phyloP scores from a whole-genome alignment of 1,140 invertebrate genomes.

The Nephila pilipes region DNA sequence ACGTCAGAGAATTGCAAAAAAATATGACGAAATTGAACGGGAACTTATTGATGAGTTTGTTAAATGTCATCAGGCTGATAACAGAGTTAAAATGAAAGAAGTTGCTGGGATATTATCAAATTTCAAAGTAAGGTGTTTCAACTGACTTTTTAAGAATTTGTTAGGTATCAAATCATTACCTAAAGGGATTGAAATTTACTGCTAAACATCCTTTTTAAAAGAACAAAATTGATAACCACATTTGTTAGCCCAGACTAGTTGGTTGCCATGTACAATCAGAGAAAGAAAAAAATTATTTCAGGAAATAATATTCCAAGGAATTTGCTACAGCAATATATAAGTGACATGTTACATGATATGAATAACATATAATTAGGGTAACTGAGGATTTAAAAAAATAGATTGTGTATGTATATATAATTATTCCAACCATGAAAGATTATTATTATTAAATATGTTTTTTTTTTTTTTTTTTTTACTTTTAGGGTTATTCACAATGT shows the following conservation, averaged over 20 bases:
- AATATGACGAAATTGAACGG: slow-evolving; percentile 97
- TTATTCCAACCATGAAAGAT: background rate
- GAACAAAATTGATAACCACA: too few species aligned
- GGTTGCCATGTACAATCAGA: too few species aligned
- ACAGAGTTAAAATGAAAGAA: slow-evolving; percentile 94
- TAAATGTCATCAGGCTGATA: slow-evolving; percentile 89
- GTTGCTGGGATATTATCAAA: slow-evolving; percentile 94
- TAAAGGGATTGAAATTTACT: too few species aligned
- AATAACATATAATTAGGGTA: too few species aligned
- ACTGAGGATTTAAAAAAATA: background rate
- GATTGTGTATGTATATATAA: background rate
- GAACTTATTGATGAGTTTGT: slow-evolving; percentile 97
- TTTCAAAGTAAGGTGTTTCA: slow-evolving; percentile 87
- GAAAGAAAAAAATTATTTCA: too few species aligned
- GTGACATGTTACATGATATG: too few species aligned
- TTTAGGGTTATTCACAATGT: slow-evolving; percentile 93
- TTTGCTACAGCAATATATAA: too few species aligned
- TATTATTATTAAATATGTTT: background rate
- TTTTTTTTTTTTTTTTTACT: slow-evolving; percentile 69
- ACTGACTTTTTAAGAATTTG: too few species aligned
- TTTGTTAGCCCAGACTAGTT: too few species aligned
- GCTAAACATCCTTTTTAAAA: too few species aligned
- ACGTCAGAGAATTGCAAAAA: slow-evolving; percentile 93
- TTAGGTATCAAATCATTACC: too few species aligned
- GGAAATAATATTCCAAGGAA: too few species aligned